These are phyloP conservation scores for Trisateles emortualis DNA, from an alignment of 2,888 invertebrate species.

Conservation along the genomic window DNA sequence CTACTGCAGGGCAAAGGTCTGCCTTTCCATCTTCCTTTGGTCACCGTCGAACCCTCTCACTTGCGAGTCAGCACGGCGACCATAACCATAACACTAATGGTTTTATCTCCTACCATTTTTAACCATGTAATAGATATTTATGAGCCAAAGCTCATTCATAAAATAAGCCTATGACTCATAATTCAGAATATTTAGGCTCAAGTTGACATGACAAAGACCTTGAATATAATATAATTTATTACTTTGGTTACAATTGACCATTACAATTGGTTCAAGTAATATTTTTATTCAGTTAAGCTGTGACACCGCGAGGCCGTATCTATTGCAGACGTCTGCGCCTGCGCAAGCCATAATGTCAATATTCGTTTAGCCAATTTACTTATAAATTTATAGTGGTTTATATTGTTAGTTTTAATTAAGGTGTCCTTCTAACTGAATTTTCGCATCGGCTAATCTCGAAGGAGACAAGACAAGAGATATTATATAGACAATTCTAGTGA, in stretches of 20 bases:
- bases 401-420: no score
- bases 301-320: slow-evolving; percentile 47
- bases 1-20: no score
- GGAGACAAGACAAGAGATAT: no score
- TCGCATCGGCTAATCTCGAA: no score
- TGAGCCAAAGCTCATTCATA: slow-evolving; percentile 4
- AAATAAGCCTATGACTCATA: slow-evolving; percentile 20
- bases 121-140: slow-evolving; percentile 6
- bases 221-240: slow-evolving; percentile 36
- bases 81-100: no score
- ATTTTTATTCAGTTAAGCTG: slow-evolving; percentile 36
- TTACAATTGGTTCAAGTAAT: slow-evolving; percentile 39
- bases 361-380: slow-evolving; percentile 45
- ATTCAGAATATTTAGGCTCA: slow-evolving; percentile 23
- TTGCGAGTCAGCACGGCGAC: no score
- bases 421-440: no score
- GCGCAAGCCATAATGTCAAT: slow-evolving; percentile 53
- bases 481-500: no score
- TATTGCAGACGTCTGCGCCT: slow-evolving; percentile 44
- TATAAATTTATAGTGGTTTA: slow-evolving; percentile 22
- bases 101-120: no score
- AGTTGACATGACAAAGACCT: slow-evolving; percentile 33
- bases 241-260: slow-evolving; percentile 47
- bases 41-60: no score
- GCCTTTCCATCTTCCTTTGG: no score